phyloP scores from a whole-genome alignment of 2,113 vertebrate species.

The Mesoclemmys tuberculata region DNA sequence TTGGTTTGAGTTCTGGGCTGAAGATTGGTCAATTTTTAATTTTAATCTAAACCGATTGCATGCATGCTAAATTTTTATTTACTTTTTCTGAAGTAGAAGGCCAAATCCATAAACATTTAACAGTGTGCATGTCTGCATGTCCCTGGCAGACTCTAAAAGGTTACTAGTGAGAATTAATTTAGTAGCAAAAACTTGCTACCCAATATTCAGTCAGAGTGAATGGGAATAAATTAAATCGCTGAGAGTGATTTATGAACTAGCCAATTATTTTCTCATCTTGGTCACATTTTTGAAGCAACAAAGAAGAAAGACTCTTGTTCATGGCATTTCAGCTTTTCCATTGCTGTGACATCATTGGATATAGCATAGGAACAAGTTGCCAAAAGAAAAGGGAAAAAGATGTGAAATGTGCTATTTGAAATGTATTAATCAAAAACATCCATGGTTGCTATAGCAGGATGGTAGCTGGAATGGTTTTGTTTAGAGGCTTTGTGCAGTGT shows the following conservation, averaged over 20 bases:
- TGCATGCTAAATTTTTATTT: not conserved
- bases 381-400: slow-evolving; percentile 54
- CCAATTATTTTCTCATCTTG: not conserved
- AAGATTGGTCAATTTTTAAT: not conserved
- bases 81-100: not conserved
- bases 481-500: not conserved
- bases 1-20: not conserved
- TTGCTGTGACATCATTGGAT: slow-evolving; percentile 71
- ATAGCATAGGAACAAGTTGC: slow-evolving; percentile 61
- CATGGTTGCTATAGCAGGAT: not conserved
- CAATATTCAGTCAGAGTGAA: not conserved
- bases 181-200: slow-evolving; percentile 4
- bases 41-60: not conserved
- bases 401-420: not conserved
- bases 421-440: slow-evolving; percentile 58
- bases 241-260: not conserved
- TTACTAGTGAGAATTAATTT: slow-evolving; percentile 29
- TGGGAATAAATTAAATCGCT: not conserved
- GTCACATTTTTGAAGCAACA: not conserved
- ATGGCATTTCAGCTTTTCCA: slow-evolving; percentile 69
- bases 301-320: slow-evolving; percentile 18
- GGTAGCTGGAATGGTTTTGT: not conserved
- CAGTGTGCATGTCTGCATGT: not conserved
- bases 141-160: not conserved
- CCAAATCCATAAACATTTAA: not conserved